Evolutionary conservation across 2,888 invertebrate species (phyloP), one percentile per base, ranked within the genome.

Genomic region (Camptogramma bilineatum): DNA sequence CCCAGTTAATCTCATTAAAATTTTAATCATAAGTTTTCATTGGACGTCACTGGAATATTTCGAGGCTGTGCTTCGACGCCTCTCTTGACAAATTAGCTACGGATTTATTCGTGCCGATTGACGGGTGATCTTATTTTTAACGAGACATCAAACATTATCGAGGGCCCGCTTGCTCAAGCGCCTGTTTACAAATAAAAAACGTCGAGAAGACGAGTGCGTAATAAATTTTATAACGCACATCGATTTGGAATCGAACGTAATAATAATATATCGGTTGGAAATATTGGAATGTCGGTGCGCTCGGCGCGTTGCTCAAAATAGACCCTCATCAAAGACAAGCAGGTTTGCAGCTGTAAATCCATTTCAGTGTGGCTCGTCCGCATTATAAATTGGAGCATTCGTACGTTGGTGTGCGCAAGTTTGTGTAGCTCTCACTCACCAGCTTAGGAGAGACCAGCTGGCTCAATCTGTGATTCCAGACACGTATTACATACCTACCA

Each of bases 331-430:
- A 93, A 93, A 93, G 93, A 92, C 91, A 88, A 90, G 85, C 90
- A 92, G 90, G 90, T 89, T 91, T 89, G 91, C 90, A 90, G 93
- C 92, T 91, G 93, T 93, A 93, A 93, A 93, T 92, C 92, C 91
- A 90, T 90, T 91, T 93, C 91, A 91, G 85, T 88, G 88, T 90
- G 85, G 89, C 88, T 88, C 88, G 90, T 91, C 90, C 87, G 90
- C 85, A 86, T 91, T 93, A 92, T 93, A 93, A 93, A 93, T 93
- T 88, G 87, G 88, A 85, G 78, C 85, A 81, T 83, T 82, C 77
- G 78, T 74, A 73, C 73, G 61, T 64, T 44, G 62, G 70, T 66
- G 66, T 76, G 72, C 77, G 73, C 74, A 80, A 77, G 70, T 76
- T 75, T 76, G 75, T 78, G 68, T 75, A 71, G 75, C 75, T 69